Base-by-base conservation (phyloP, 1,140 invertebrate species). In the Melitaea cinxia region DNA sequence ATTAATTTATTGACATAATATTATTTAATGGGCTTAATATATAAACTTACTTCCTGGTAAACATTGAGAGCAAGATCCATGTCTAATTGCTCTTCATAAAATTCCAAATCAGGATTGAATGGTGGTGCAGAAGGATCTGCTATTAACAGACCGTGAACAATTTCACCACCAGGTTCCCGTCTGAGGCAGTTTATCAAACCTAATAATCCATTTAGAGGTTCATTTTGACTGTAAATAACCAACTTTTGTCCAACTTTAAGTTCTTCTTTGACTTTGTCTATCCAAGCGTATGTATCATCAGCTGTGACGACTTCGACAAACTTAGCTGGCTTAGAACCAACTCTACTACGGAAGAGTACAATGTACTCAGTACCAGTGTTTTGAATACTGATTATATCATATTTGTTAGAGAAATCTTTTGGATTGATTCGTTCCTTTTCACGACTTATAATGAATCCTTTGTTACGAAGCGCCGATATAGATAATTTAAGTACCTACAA, bases 11-110 rank as follows among this genome's bases (percentile, higher is more conserved):
- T 2, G 3, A 10, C 28, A 30, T 19, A 9, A 12, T 26, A 50
- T 39, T 39, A 39, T 19, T 19, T 7, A 19, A 2, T 37, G n/a
- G 14, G n/a, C 49, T 33, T 5, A 6, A 15, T 7, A 56, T 19
- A 33, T 7, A 6, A 26, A 83, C 90, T 91, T 85, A 93, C 93
- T 89, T 95, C 82, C 80, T 93, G 89, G 77, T 93, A 94, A 6
- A 98, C 93, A 82, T 98, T 98, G n/a, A 96, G 88, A n/a, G 94
- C 93, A 59, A 99, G 85, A 84, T 98, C 95, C 61, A 95, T 91
- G 26, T 93, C 83, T 1, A 95, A 71, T 74, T 96, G 95, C 10
- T 92, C 82, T n/a, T 91, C 77, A 75, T 95, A 96, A 1, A 96
- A 91, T 1, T 93, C 88, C 71, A 94, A 75, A n/a, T 93, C 75